Base-by-base conservation (phyloP, 37 sponge, comb jelly and placozoan species). In the Petrosia ficiformis region DNA sequence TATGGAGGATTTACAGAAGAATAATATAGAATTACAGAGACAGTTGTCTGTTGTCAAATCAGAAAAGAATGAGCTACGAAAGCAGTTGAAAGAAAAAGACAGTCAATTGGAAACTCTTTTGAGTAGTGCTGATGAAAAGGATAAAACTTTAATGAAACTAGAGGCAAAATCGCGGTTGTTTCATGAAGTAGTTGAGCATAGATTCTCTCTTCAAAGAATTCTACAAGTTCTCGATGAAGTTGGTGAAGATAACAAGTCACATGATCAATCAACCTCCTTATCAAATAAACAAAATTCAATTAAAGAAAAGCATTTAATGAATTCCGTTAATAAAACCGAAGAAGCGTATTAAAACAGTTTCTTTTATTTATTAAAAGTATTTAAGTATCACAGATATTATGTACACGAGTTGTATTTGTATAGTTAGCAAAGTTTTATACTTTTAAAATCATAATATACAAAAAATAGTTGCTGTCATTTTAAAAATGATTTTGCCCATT, bases 121-220 rank as follows among this genome's bases (percentile, higher is more conserved):
- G 1, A 60, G 44, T 28, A 58, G 80, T 24, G 86, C 86, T 0
- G 61, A 75, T 25, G 86, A 79, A 71, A 67, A 76, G 42, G 86
- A 86, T 68, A 32, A 26, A 6, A 48, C 74, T 33, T 70, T 80
- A 3, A 6, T 58, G 52, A 79, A 61, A n/a, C 39, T 86, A 60
- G 86, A 86, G 39, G 44, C 22, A 44, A 86, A 86, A 36, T 73
- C 86, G 29, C 37, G 86, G 21, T 75, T 86, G 57, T 86, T 86
- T 42, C 80, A 86, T 35, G 86, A 86, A 44, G 80, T 70, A 25
- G 80, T 79, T 42, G 86, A 86, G 69, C 86, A 86, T 26, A 52
- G 64, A 24, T 6, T 71, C 2, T 42, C 71, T 6, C 56, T 86
- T 2, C 38, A 36, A 1, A 37, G 71, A 14, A 74, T 86, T 0